Evolutionary conservation across 2,888 invertebrate species (phyloP), one percentile per base, ranked within the genome.

Genomic region (Sarcophaga variegata): DNA sequence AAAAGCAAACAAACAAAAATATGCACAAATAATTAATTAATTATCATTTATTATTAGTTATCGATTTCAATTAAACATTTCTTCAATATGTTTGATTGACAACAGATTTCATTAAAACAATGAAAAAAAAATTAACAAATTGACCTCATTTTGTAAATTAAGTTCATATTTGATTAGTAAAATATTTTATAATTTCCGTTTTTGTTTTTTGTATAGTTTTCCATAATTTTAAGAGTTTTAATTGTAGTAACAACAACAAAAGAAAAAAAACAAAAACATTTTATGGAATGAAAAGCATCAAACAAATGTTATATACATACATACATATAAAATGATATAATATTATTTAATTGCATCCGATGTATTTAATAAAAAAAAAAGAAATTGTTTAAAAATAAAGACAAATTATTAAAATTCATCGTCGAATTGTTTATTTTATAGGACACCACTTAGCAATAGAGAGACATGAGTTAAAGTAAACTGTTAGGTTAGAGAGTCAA

Each of bases 361-460:
- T 82, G 70, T 78, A 59, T 79, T 83, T 69, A 83, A 79, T 45
- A n/a, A 79, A 79, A 54, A 54, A 12, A 49, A 54, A 54, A 17
- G 63, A 83, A 79, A 75, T 69, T 83, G 79, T 83, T 79, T 70
- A 75, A 75, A 75, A 83, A 79, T 78, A 83, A 83, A 83, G 45
- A 83, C 25, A 79, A 75, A 83, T n/a, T 79, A 79, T 64, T 47
- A n/a, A 69, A 83, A 75, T 64, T 47, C 14, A 59, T 22, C 4
- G 3, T 12, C 0, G 3, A 3, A 27, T 60, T 60, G 3, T 12
- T 10, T 37, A 37, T 37, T 37, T 37, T 37, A 37, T 2, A 2
- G 8, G 8, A 37, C 37, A 37, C 8, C 10, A 37, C 8, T 10
- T 0, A 37, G 37, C 37, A 37, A 37, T 37, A 37, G 37, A 6